Percentiles rank a stretch among this genome's conserved stretches.
phyloP scores from a whole-genome alignment of 2,888 invertebrate genomes.

The Aphidoletes aphidimyza region DNA sequence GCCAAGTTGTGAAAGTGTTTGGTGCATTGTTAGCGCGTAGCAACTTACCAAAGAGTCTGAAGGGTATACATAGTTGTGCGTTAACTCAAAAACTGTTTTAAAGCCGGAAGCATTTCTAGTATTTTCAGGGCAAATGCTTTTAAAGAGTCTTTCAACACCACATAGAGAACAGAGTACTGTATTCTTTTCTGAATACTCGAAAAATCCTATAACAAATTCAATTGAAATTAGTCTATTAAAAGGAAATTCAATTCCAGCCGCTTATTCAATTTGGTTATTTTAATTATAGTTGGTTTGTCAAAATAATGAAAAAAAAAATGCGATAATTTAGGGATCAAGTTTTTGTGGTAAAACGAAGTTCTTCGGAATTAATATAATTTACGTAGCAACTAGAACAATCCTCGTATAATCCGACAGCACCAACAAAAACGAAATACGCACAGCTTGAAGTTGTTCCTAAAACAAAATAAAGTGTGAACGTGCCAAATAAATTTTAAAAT shows the following conservation, averaged over 20 bases:
- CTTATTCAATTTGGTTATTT: constrained; percentile 6
- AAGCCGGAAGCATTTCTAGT: no score
- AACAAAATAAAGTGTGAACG: not conserved
- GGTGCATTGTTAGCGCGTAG: not conserved
- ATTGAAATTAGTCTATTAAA: constrained; percentile 25
- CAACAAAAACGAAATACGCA: not conserved
- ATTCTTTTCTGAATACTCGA: no score
- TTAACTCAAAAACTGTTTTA: no score
- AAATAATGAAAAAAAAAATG: not conserved
- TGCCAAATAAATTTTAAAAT: constrained; percentile 10
- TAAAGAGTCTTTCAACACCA: no score
- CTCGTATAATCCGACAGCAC: not conserved
- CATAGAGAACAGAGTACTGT: no score
- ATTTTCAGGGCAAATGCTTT: not conserved
- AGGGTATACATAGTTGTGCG: not conserved
- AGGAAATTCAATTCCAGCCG: not conserved
- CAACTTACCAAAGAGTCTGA: not conserved
- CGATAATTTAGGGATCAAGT: constrained; percentile 6
- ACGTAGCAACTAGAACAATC: not conserved
- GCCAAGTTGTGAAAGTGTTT: not conserved
- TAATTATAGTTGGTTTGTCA: not conserved
- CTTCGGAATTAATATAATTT: constrained; percentile 7
- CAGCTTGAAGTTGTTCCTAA: not conserved
- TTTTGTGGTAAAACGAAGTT: not conserved
- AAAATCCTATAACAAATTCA: not conserved